These are phyloP conservation scores for Euzophera pinguis DNA, from an alignment of 2,888 invertebrate species.

Conservation along the genomic window DNA sequence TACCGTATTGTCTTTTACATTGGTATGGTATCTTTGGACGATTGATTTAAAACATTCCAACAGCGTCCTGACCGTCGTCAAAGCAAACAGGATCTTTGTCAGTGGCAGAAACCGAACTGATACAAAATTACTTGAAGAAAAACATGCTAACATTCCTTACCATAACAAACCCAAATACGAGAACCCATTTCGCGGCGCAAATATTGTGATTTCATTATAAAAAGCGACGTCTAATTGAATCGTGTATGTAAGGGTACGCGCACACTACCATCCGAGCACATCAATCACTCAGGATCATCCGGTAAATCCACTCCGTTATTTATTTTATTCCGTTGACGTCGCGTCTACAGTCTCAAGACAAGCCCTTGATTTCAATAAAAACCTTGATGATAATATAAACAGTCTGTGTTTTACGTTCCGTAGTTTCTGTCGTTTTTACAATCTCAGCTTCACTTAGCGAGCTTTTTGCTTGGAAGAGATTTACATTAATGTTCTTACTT, in stretches of 20 bases:
- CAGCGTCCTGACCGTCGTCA: neutral
- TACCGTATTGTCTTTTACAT: no score
- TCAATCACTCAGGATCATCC: slow-evolving; percentile 8
- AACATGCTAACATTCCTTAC: neutral
- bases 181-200: neutral
- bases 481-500: slow-evolving; percentile 1
- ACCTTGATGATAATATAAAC: slow-evolving; percentile 10
- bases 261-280: neutral
- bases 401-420: neutral
- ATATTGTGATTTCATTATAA: slow-evolving; percentile 8
- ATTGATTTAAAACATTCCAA: slow-evolving; percentile 1
- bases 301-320: slow-evolving; percentile 2
- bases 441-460: neutral
- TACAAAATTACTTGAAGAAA: neutral
- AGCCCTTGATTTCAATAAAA: slow-evolving; percentile 6
- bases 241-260: neutral
- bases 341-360: neutral
- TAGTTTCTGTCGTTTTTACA: neutral
- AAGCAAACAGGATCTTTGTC: neutral
- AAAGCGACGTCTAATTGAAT: neutral
- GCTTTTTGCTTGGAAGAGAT: neutral
- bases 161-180: neutral
- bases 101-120: neutral
- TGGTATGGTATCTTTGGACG: no score
- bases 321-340: slow-evolving; percentile 2